Evolutionary conservation across 2,113 vertebrate genomes (phyloP).

Genomic region (Trematomus loennbergii): DNA sequence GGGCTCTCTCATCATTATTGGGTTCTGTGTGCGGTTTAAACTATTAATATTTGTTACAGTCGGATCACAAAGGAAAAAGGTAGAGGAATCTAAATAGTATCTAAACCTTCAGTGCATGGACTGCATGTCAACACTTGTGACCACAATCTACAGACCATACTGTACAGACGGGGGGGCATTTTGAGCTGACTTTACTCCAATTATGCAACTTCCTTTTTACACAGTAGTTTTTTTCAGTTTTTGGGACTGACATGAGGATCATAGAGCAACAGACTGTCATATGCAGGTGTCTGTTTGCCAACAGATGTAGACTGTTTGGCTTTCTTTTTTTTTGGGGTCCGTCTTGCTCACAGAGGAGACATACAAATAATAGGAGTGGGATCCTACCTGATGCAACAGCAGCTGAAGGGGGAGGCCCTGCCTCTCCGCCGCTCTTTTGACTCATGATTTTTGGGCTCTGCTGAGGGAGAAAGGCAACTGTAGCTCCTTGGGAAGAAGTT

Average conservation of each 20-base stretch:
- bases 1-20: neutral
- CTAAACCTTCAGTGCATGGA: too few species aligned
- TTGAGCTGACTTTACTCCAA: conserved; percentile 8
- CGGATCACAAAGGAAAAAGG: too few species aligned
- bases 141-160: neutral
- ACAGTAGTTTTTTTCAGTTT: neutral
- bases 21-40: neutral
- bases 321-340: conserved; percentile 69
- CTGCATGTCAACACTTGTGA: conserved; percentile 21
- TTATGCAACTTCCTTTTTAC: conserved; percentile 13
- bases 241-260: conserved; percentile 17
- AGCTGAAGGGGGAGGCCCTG: conserved; percentile 91
- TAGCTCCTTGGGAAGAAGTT: conserved; percentile 96
- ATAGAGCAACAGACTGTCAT: conserved; percentile 23
- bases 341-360: conserved; percentile 84
- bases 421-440: conserved; percentile 97
- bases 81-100: too few species aligned
- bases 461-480: conserved; percentile 91
- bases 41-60: too few species aligned
- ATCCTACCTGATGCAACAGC: conserved; percentile 94
- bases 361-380: conserved; percentile 82
- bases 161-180: neutral
- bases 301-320: conserved; percentile 30
- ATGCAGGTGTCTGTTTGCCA: conserved; percentile 51
- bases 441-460: conserved; percentile 92